Conservation (phyloP, 1,140 invertebrate genomes). For the Papilio helenus region DNA sequence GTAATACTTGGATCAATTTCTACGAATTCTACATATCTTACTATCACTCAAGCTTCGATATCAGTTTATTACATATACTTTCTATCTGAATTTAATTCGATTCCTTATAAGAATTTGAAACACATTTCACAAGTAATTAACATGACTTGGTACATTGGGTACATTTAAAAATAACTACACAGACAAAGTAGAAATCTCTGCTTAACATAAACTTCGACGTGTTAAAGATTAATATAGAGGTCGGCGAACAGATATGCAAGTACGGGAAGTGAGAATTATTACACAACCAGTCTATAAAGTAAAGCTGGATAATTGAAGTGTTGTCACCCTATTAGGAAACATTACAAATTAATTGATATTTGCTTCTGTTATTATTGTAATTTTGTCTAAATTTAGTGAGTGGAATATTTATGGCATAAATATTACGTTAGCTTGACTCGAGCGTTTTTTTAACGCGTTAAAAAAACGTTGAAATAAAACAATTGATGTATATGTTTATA, state of each 20-base stretch:
- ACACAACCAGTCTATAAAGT: neutral
- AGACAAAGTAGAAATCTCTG: neutral
- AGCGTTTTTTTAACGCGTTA: no score
- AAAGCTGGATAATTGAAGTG: conserved; percentile 5
- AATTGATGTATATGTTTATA: no score
- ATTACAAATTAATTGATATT: neutral
- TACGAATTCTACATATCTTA: no score
- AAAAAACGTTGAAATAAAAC: no score
- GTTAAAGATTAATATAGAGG: conserved; percentile 26
- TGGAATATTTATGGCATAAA: no score
- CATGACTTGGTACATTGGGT: neutral
- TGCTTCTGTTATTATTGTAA: neutral
- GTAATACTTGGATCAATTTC: no score
- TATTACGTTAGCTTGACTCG: no score
- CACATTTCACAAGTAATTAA: neutral
- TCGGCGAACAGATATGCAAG: conserved; percentile 12
- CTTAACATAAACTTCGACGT: conserved; percentile 12
- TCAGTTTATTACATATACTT: no score
- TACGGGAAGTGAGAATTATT: conserved; percentile 25
- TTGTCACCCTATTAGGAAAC: conserved; percentile 16
- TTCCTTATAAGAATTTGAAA: neutral
- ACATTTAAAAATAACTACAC: neutral
- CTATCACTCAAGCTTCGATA: no score
- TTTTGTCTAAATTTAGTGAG: neutral
- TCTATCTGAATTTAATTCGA: neutral